Evolutionary conservation across 2,113 vertebrate species (phyloP).

Genomic region (Xenopus borealis): DNA sequence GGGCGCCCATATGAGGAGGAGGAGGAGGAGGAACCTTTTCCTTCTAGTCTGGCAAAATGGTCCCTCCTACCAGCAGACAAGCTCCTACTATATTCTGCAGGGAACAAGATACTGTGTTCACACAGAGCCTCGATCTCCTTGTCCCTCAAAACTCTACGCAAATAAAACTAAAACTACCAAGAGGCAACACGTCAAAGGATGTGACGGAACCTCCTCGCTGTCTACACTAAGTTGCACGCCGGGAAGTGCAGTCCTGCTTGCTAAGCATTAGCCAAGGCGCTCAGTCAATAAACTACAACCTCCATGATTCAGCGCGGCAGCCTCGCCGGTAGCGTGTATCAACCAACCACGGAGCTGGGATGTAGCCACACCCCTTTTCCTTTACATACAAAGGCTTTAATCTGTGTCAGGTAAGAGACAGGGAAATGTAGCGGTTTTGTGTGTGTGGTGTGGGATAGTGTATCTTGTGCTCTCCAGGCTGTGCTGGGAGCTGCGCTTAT

Average conservation of each 20-base stretch:
- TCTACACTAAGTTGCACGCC: not conserved
- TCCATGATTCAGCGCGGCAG: not conserved
- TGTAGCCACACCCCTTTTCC: constrained; percentile 17
- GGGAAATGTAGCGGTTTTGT: not conserved
- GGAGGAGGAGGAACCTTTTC: too few species aligned
- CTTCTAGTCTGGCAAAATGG: too few species aligned
- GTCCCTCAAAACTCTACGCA: not conserved
- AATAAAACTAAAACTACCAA: not conserved
- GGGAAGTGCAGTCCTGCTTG: not conserved
- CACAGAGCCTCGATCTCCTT: too few species aligned
- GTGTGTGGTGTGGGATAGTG: not conserved
- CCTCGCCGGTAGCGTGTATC: not conserved
- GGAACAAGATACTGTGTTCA: too few species aligned
- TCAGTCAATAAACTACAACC: constrained; percentile 1
- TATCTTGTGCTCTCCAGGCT: not conserved
- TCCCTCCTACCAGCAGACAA: too few species aligned
- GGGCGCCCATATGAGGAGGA: too few species aligned
- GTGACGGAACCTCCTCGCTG: not conserved
- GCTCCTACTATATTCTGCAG: too few species aligned
- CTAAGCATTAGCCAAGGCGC: not conserved
- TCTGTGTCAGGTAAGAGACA: constrained; percentile 21
- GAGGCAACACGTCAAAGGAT: not conserved
- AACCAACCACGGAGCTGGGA: constrained; percentile 10
- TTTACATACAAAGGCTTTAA: constrained; percentile 28
- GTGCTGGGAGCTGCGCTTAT: not conserved